Conservation (phyloP, 2,888 invertebrate genomes). For the Aelia acuminata region DNA sequence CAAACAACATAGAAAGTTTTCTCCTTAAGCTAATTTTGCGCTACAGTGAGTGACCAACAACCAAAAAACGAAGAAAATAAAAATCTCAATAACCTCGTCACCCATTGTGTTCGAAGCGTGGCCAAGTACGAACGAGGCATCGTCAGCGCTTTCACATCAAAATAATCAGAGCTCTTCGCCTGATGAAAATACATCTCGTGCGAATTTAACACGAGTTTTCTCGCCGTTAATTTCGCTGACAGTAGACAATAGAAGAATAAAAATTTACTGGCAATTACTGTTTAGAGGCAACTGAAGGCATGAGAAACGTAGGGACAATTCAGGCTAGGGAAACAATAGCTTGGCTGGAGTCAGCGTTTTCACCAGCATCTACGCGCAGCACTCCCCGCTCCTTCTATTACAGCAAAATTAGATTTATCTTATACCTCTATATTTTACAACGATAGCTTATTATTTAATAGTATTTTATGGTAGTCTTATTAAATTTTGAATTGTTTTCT, state of each 20-base stretch:
- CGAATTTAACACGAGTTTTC: neutral
- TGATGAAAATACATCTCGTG: neutral
- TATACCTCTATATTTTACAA: neutral
- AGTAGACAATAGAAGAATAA: neutral
- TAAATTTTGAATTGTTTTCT: neutral
- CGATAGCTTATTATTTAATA: neutral
- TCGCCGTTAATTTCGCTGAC: neutral
- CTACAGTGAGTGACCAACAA: neutral
- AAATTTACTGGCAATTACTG: conserved; percentile 13
- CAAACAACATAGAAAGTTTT: neutral
- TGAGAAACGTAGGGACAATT: neutral
- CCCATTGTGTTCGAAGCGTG: conserved; percentile 1
- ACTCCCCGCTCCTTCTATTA: neutral
- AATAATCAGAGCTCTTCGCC: neutral
- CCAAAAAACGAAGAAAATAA: neutral
- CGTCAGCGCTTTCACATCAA: conserved; percentile 15
- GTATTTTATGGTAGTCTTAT: neutral
- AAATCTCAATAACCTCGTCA: neutral
- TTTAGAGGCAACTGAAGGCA: neutral
- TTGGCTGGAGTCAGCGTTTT: conserved; percentile 20
- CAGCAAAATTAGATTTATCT: neutral
- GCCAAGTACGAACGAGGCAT: neutral
- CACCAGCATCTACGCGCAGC: neutral
- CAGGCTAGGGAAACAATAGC: conserved; percentile 31
- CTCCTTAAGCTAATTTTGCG: neutral